A percentile compares a stretch with the other conserved stretches of the same genome.
Evolutionary conservation across 2,888 invertebrate species (phyloP).

Genomic region (Drosophila leonis): DNA sequence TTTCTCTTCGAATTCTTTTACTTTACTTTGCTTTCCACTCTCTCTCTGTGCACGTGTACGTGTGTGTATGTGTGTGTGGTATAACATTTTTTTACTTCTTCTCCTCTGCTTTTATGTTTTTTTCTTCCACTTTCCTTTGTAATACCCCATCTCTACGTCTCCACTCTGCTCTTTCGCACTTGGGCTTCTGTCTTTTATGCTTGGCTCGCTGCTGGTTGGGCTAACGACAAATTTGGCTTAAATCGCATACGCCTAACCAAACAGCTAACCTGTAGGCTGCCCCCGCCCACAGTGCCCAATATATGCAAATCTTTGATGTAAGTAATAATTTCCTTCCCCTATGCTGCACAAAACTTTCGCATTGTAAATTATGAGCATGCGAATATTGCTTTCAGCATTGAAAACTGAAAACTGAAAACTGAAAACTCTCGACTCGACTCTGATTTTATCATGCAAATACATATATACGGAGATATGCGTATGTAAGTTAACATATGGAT

Average conservation of each 20-base stretch:
- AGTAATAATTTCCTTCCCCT: conserved; percentile 79
- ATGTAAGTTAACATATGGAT: conserved; percentile 6
- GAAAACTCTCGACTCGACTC: conserved; percentile 38
- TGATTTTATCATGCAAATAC: conserved; percentile 45
- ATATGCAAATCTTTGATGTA: conserved; percentile 80
- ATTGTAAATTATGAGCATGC: conserved; percentile 77
- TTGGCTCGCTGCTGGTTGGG: conserved; percentile 34
- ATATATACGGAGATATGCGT: conserved; percentile 1
- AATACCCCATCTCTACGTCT: not conserved
- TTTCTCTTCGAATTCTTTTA: conserved; percentile 75
- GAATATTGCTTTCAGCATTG: conserved; percentile 73
- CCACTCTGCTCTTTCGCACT: conserved; percentile 16
- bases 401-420: conserved; percentile 46
- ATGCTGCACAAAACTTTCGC: conserved; percentile 56
- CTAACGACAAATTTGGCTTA: conserved; percentile 69
- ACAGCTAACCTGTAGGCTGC: not conserved
- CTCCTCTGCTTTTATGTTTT: not conserved
- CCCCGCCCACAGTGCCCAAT: conserved; percentile 52
- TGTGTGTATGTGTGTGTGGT: conserved; percentile 5
- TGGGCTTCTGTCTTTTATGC: conserved; percentile 41
- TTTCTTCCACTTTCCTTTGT: conserved; percentile 11
- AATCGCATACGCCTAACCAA: conserved; percentile 51
- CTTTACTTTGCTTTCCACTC: conserved; percentile 64
- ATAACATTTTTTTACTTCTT: conserved; percentile 6
- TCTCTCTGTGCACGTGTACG: not conserved